Base-by-base conservation (phyloP, 2,113 vertebrate species). In the Caranx ignobilis region DNA sequence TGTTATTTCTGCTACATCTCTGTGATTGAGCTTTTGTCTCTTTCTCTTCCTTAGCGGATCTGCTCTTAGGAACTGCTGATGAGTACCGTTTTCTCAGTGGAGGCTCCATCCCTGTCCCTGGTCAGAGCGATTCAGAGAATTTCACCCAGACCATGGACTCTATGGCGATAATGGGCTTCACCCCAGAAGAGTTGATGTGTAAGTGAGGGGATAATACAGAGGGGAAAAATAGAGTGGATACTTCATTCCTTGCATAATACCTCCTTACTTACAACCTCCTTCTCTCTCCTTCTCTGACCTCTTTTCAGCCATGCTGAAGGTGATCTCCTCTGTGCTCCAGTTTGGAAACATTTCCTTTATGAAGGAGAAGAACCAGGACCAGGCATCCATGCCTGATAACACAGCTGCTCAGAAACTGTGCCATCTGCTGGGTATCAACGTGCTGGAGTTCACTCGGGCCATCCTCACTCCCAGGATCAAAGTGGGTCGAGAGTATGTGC, bases 71-170 rank as follows among this genome's bases (percentile, higher is more conserved):
- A 65, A 93, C 91, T 0, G 95, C 92, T 39, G 95, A 96, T 54
- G 80, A 95, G 54, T 98, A 97, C 79, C 96, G 96, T 76, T 97
- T 97, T 82, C 93, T 98, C 75, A 96, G 95, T 56, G 94, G 96
- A 0, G 97, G 97, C 8, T 94, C 95, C 1, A 85, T 97, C 0
- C 92, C 95, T 2, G 90, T 96, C 74, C 90, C 96, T 0, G 96
- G 96, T 0, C 95, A 97, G 88, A 97, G 96, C 54, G 97, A 97
- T 47, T 91, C 95, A 0, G 97, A 98, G 70, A 96, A 97, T 87
- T 97, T 98, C 89, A 96, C 95, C 5, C 96, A 98, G 93, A 98
- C 97, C 0, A 95, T 98, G 95, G 97, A 97, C 90, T 96, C 97
- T 6, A 95, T 98, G 95, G 90, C 85, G 34, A 97, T 98, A 78